These are phyloP conservation scores for Phylloscopus trochilus DNA, from an alignment of 2,113 vertebrate species.

Conservation along the genomic window DNA sequence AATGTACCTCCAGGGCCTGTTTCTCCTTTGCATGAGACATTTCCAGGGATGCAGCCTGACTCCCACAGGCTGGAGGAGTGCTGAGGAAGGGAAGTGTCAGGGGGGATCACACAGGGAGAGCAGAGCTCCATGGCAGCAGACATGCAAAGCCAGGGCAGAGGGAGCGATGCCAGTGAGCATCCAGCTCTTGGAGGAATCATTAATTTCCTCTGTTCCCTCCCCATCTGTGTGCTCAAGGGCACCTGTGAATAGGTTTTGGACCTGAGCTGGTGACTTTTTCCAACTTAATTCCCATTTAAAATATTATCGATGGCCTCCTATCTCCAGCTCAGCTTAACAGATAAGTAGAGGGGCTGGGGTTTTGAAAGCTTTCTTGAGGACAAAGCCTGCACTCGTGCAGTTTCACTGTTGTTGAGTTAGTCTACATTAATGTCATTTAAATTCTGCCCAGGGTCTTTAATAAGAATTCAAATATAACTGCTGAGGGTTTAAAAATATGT, in stretches of 20 bases:
- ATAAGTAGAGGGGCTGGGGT: neutral
- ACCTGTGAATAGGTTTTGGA: neutral
- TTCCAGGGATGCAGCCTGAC: neutral
- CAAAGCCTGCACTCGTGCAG: neutral
- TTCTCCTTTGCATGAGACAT: neutral
- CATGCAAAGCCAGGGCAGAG: neutral
- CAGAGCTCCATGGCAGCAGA: neutral
- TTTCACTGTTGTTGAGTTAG: neutral
- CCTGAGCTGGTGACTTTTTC: neutral
- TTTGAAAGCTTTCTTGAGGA: neutral
- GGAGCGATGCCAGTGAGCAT: neutral
- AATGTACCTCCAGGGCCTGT: neutral
- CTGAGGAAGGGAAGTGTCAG: neutral
- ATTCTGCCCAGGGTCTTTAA: neutral
- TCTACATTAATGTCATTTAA: neutral
- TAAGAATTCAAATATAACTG: slow-evolving; percentile 5
- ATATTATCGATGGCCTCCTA: neutral
- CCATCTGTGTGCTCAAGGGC: neutral
- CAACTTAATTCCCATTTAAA: neutral
- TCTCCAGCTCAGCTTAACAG: neutral
- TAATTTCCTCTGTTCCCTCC: neutral
- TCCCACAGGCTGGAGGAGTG: neutral
- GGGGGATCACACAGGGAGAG: neutral
- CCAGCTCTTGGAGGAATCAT: neutral
- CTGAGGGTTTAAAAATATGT: neutral